Evolutionary conservation across 2,888 invertebrate genomes (phyloP), one percentile per base, ranked within the genome.

Genomic region (Ganaspis brasiliensis): DNA sequence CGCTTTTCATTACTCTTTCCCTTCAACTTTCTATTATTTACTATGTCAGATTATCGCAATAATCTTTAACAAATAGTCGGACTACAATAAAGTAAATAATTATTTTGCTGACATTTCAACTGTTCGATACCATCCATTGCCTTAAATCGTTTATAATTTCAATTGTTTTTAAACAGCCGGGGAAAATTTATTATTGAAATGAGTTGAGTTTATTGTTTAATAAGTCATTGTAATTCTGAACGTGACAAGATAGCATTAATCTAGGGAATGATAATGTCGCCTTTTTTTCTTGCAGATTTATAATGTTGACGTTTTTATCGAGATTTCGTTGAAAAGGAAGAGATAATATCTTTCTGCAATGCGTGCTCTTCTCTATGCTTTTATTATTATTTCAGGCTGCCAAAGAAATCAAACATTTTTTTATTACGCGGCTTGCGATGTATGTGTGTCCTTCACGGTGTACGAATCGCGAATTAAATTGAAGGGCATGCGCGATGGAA

Each of bases 401-500:
- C 59, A 61, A 61, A 61, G 35, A 61, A 35, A 35, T 63, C 12
- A 40, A 67, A 67, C 73, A 72, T 76, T 74, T 31, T 80, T 79
- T 77, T 79, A 61, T 81, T 76, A 56, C 31, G 70, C 21, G 45
- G 24, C 61, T 77, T 63, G 55, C 73, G 57, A 55, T 75, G 45
- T 75, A 81, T 77, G 76, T 31, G 71, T 75, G 81, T 72, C 79
- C 81, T 83, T 79, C 74, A 61, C 76, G 79, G 52, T 75, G 63
- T 74, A 73, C 78, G 82, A 79, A 78, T 76, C 80, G 78, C 79
- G 77, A 83, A 82, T 81, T 78, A 80, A 80, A 82, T 79, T 73
- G 78, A 83, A 80, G 79, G 82, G 74, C 76, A 83, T 75, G 76
- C 77, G 67, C 72, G 73, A 16, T 49, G 57, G 70, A 55, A 67